Evolutionary conservation across 2,888 invertebrate genomes (phyloP), one percentile per base, ranked within the genome.

Genomic region (Leptinotarsa peninsularis): DNA sequence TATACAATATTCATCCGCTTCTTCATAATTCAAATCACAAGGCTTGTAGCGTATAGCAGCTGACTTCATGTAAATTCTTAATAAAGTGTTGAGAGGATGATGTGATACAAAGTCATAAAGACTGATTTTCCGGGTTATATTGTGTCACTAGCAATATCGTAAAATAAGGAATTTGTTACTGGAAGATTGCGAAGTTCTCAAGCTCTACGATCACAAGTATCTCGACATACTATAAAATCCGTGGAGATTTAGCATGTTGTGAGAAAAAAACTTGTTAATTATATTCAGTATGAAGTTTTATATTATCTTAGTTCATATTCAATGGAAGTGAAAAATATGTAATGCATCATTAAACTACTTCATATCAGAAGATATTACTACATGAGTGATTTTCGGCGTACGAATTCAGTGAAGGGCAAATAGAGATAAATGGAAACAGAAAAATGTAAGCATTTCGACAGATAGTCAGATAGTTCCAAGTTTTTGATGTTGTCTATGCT

Each of bases 111-210:
- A 33, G 33, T 63, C 63, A 63, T 63, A 63, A 63, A 63, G 17
- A 33, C 63, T 63, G 63, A 63, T 63, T 63, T 63, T 63, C 18
- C 27, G 5, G 63, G 63, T 63, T 63, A 63, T 63, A 33, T 33
- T 18, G 7, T 43, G 33, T 63, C 63, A 63, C 33, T n/a, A 4
- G 63, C 43, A 43, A 43, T 43, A 27, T 63, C 27, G 63, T 63
- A n/a, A 63, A 33, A 63, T 63, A 21, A 17, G 43, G n/a, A 33
- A 18, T 63, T 63, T 63, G 43, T 43, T 63, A 2, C 43, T 5
- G 43, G 17, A 10, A 43, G 17, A 63, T 17, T 10, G 17, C 33
- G 13, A 27, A 63, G 63, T n/a, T 63, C 4, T 33, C 3, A 33
- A 33, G 10, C 21, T 58, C 52, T 5, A 58, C 14, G 21, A 21